Evolutionary conservation across 2,113 vertebrate species (phyloP).

Genomic region (Kryptolebias marmoratus): DNA sequence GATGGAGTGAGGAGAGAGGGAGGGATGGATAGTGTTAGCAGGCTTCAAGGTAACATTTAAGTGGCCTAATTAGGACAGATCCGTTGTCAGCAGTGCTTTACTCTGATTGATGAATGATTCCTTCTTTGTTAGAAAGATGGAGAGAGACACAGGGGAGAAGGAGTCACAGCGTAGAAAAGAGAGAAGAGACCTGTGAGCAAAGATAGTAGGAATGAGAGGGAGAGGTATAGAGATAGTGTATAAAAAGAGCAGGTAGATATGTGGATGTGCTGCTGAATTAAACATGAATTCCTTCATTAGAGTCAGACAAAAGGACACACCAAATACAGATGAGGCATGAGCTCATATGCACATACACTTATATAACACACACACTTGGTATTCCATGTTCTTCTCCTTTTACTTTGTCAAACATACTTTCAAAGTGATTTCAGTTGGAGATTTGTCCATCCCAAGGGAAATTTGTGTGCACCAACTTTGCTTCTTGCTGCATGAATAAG

Average conservation of each 20-base stretch:
- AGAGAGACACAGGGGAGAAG: conserved; percentile 68
- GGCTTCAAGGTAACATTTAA: conserved; percentile 81
- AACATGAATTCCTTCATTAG: conserved; percentile 82
- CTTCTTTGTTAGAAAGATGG: conserved; percentile 73
- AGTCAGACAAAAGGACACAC: conserved; percentile 79
- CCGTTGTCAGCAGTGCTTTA: conserved; percentile 82
- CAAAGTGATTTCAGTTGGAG: conserved; percentile 66
- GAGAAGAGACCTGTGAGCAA: conserved; percentile 55
- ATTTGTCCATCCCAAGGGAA: conserved; percentile 58
- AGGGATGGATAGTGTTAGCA: conserved; percentile 63
- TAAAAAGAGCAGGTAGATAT: conserved; percentile 60
- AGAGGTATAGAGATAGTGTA: conserved; percentile 27
- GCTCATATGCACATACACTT: conserved; percentile 10
- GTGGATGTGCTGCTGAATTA: conserved; percentile 84
- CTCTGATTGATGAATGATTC: conserved; percentile 88
- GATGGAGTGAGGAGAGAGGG: conserved; percentile 34
- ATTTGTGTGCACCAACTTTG: conserved; percentile 50
- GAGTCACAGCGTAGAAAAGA: conserved; percentile 61
- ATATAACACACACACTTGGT: conserved; percentile 15
- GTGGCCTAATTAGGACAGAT: conserved; percentile 82
- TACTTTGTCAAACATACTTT: conserved; percentile 69
- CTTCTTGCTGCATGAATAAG: conserved; percentile 34
- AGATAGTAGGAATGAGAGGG: conserved; percentile 65
- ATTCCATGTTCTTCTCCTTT: conserved; percentile 54
- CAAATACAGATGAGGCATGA: conserved; percentile 61